Evolutionary conservation across 2,888 invertebrate species (phyloP), one percentile per base, ranked within the genome.

Genomic region (Lamellibrachia columna): DNA sequence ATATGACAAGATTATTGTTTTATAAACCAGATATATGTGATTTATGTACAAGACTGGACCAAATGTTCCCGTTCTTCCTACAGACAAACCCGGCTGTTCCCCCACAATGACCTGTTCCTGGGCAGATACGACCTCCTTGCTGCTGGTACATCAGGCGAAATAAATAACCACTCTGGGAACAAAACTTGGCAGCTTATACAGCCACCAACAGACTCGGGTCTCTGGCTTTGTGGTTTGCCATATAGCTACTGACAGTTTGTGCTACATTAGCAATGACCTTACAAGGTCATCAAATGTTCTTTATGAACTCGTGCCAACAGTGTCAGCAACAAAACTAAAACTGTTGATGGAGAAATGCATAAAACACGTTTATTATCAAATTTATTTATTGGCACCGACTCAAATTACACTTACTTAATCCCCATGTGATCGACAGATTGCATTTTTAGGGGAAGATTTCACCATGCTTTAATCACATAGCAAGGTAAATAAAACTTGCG

Each of bases 81-180:
- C n/a, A 6, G 22, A 75, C 75, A 22, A 75, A 75, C 75, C 22
- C 55, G 9, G 9, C 55, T 1, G 9, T 55, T 9, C 55, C 9
- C 55, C 75, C 15, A 2, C 75, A 3, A 15, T 75, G 75, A 75
- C 75, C 75, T 3, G 75, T 75, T 15, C n/a, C 75, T 75, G 6
- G 75, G 75, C 75, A 55, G 22, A 75, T n/a, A 11, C 22, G 22
- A 75, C 75, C 22, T 75, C 75, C 75, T 75, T 75, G 75, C 75
- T 75, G 75, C 22, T 75, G 75, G 15, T 75, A 75, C 75, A 75
- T 75, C 75, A 75, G n/a, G 75, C 75, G 75, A 75, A 75, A 75
- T 75, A 75, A 11, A 75, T 75, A 75, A 75, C 75, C 75, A 75
- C 75, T 75, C 75, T 6, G 1, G 22, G 75, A 75, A 75, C 75